Conservation (phyloP, 2,888 invertebrate species). For the Parapristionchus giblindavisi region DNA sequence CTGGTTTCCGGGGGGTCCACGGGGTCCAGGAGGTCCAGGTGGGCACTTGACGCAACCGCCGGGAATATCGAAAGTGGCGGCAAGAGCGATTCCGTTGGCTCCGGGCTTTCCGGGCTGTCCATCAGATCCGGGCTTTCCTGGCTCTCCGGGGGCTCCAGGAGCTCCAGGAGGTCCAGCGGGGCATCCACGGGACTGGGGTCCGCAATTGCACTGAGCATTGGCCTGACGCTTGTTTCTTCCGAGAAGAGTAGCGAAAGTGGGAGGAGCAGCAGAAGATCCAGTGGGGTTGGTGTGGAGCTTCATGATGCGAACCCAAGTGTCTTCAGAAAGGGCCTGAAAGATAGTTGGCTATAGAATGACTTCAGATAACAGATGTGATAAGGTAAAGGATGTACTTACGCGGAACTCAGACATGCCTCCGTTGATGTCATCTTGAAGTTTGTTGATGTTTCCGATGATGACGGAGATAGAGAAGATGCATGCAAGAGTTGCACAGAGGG, state of each 20-base stretch:
- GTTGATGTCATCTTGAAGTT: conserved; percentile 50
- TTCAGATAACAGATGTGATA: background rate
- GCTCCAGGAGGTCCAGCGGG: conserved; percentile 61
- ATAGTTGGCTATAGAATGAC: too few relatives aligned
- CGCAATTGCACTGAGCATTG: conserved; percentile 58
- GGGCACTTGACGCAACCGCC: conserved; percentile 58
- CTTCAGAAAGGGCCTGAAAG: conserved; percentile 49
- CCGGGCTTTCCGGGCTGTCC: conserved; percentile 58
- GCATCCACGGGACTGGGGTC: conserved; percentile 54
- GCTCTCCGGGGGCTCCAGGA: conserved; percentile 54
- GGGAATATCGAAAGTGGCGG: conserved; percentile 58
- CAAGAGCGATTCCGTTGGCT: conserved; percentile 55
- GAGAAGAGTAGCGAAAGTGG: conserved; percentile 55
- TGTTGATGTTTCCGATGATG: conserved; percentile 50
- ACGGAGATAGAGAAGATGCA: conserved; percentile 47
- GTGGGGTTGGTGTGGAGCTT: conserved; percentile 53
- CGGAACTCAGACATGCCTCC: conserved; percentile 54
- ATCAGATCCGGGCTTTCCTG: conserved; percentile 51
- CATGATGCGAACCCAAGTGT: conserved; percentile 56
- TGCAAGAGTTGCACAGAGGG: conserved; percentile 46
- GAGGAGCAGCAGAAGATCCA: conserved; percentile 45
- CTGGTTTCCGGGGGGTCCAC: conserved; percentile 50
- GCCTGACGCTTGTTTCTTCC: conserved; percentile 51
- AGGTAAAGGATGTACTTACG: conserved; percentile 40
- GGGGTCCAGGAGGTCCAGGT: conserved; percentile 54